These are phyloP conservation scores for Pterostichus niger DNA, from an alignment of 2,888 invertebrate genomes.

Conservation along the genomic window DNA sequence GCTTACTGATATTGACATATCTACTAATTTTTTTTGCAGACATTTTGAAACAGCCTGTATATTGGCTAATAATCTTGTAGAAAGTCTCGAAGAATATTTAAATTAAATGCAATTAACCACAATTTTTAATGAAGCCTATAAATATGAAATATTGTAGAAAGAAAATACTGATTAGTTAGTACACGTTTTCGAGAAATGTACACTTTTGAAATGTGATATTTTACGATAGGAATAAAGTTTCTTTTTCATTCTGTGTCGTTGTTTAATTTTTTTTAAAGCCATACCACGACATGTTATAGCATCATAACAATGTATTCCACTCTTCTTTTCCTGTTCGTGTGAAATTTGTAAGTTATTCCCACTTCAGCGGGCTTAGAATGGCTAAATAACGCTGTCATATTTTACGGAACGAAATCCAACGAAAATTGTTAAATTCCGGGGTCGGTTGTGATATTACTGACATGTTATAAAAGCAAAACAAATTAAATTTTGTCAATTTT, in stretches of 20 bases:
- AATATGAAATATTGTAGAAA: background rate
- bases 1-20: too few relatives aligned
- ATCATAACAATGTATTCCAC: constrained; percentile 21
- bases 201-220: constrained; percentile 23
- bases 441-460: constrained; percentile 37
- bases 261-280: constrained; percentile 44
- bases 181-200: background rate
- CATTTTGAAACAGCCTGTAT: too few relatives aligned
- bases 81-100: too few relatives aligned
- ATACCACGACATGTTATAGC: constrained; percentile 13
- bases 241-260: background rate
- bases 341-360: constrained; percentile 26
- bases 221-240: constrained; percentile 24
- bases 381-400: constrained; percentile 39
- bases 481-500: constrained; percentile 54
- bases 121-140: too few relatives aligned
- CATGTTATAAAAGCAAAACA: constrained; percentile 54
- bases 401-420: constrained; percentile 29
- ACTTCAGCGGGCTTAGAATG: constrained; percentile 2
- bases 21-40: too few relatives aligned
- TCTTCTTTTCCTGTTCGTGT: background rate
- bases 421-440: constrained; percentile 33
- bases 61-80: too few relatives aligned
- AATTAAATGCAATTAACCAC: too few relatives aligned
- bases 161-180: constrained; percentile 6